Percentiles rank a stretch among this genome's conserved stretches.
These are phyloP conservation scores for Malurus melanocephalus DNA, from an alignment of 2,113 vertebrate genomes.

Conservation along the genomic window DNA sequence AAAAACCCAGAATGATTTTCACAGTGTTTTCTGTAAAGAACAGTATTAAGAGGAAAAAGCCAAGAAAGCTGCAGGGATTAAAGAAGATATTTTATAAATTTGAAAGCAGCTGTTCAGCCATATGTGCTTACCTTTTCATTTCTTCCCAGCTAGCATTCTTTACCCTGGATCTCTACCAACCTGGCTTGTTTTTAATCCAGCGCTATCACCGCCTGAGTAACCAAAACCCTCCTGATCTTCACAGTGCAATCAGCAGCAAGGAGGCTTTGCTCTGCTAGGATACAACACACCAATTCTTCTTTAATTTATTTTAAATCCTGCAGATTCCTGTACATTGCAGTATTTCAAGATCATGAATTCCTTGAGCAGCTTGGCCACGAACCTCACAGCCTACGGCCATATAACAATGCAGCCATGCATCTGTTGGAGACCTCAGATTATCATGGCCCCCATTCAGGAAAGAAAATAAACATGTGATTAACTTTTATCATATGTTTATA, in stretches of 20 bases:
- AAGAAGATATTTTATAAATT: constrained; percentile 75
- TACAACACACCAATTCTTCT: not conserved
- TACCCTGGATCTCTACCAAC: constrained; percentile 68
- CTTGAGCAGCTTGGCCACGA: not conserved
- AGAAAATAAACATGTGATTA: not conserved
- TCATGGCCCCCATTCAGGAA: not conserved
- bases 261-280: not conserved
- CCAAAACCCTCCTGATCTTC: constrained; percentile 43
- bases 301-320: constrained; percentile 42
- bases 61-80: constrained; percentile 74
- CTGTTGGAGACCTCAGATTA: not conserved
- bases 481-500: not conserved
- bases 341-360: not conserved
- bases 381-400: not conserved
- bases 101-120: constrained; percentile 75
- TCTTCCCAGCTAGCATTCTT: constrained; percentile 55
- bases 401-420: not conserved
- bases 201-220: constrained; percentile 54
- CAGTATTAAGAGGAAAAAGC: constrained; percentile 68
- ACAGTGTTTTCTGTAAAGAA: constrained; percentile 59
- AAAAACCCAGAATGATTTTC: constrained; percentile 46
- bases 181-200: constrained; percentile 69
- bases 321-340: not conserved
- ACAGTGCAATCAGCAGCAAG: constrained; percentile 3
- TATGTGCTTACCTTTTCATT: constrained; percentile 76